Base-by-base conservation (phyloP, 2,113 vertebrate genomes). In the Telmatochromis sp. region DNA sequence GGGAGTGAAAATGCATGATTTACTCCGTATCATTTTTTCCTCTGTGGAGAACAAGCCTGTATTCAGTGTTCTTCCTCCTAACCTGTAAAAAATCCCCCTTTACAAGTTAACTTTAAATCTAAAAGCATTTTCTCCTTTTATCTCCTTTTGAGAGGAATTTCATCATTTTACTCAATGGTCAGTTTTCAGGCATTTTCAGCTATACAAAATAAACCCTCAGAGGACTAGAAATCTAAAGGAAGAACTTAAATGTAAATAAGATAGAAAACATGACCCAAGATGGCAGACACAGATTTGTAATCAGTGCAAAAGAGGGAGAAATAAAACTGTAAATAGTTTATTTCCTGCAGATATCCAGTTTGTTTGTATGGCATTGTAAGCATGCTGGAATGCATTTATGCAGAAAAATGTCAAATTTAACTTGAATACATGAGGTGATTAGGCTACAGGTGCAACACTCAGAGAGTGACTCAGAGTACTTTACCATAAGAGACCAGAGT, bases 381-480 rank as follows among this genome's bases (percentile, higher is more conserved):
- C 21, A 54, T 7, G 54, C 28, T 10, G 1, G 26, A 75, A 15
- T 31, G 47, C 31, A 47, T 87, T 82, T 58, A 70, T 79, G 73
- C 82, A 83, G 58, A 17, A 60, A 83, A 82, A 85, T 47, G 79
- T 81, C 70, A 47, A 14, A 84, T 80, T 55, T 28, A 23, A 35
- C 21, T 73, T 7, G n/a, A 85, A 51, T 26, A 26, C 65, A 14
- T 21, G 58, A 88, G 81, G 37, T 57, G 81, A 86, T 55, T 17
- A 45, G 37, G 73, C 92, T 65, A 89, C 87, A 89, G 91, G 89
- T 93, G 83, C 55, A 92, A 58, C 49, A 85, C 70, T 88, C 80
- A 81, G 5, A 23, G 83, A 15, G 55, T 92, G 93, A 93, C 82
- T 93, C 92, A 92, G 83, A 84, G 81, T 17, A 37, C 87, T 89